These are phyloP conservation scores for Rallus limicola DNA, from an alignment of 2,113 vertebrate genomes.

Conservation along the genomic window DNA sequence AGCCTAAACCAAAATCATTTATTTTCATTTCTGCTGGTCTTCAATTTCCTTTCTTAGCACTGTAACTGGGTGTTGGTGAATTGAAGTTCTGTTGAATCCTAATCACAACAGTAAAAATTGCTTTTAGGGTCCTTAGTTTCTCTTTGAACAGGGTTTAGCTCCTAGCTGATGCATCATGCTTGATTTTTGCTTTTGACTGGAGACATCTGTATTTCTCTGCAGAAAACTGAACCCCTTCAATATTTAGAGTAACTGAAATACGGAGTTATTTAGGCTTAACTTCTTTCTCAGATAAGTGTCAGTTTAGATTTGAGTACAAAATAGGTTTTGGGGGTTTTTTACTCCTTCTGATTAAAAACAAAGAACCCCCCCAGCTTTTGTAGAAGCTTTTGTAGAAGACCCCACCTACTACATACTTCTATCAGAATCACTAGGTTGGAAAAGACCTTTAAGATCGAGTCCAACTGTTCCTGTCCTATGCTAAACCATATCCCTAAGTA, in stretches of 20 bases:
- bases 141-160: background rate
- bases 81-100: background rate
- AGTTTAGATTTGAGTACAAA: background rate
- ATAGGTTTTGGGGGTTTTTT: background rate
- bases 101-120: background rate
- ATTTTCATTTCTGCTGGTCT: background rate
- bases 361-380: background rate
- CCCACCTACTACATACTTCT: background rate
- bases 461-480: too few relatives aligned
- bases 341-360: background rate
- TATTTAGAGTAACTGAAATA: background rate
- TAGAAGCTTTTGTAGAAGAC: background rate
- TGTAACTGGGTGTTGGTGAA: background rate
- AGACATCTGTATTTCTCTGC: background rate
- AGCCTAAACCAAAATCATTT: background rate
- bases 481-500: too few relatives aligned
- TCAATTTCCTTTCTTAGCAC: background rate
- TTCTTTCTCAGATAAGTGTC: background rate
- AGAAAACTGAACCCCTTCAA: background rate
- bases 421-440: background rate
- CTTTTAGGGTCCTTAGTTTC: background rate
- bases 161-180: accelerated
- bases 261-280: background rate
- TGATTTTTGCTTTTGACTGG: background rate
- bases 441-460: too few relatives aligned